Conservation (phyloP, 2,113 vertebrate genomes). For the Saimiri boliviensis region DNA sequence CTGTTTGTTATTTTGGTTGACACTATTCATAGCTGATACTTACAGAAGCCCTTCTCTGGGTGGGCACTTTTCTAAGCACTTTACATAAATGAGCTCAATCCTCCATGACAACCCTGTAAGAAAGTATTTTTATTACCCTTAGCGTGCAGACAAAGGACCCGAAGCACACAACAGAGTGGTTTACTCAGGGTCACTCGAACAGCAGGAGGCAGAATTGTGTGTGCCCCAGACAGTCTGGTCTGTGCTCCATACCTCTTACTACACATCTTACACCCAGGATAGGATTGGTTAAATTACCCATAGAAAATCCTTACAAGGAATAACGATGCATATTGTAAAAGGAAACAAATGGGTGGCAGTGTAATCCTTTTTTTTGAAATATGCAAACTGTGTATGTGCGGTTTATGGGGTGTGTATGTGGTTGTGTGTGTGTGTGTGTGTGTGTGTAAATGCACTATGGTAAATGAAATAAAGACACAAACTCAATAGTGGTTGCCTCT, state of each 20-base stretch:
- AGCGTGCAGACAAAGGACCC: not conserved
- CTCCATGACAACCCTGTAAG: not conserved
- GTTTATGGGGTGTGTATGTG: not conserved
- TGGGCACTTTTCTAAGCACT: not conserved
- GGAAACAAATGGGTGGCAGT: not conserved
- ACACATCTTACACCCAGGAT: fast-evolving
- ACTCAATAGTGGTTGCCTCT: not conserved
- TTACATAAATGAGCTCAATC: not conserved
- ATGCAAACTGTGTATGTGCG: not conserved
- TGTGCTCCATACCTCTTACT: not conserved
- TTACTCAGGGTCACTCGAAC: not conserved
- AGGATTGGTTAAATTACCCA: not conserved
- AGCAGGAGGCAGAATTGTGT: not conserved
- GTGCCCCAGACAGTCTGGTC: not conserved
- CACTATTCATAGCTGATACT: not conserved
- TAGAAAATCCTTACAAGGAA: not conserved
- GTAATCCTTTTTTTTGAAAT: not conserved
- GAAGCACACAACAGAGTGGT: not conserved
- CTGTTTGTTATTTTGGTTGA: not conserved
- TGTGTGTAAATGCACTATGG: not conserved
- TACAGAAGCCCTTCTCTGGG: not conserved
- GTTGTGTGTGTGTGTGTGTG: not conserved
- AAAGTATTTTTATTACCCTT: not conserved
- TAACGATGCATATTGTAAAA: not conserved
- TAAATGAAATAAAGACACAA: not conserved